Percentiles rank a stretch among this genome's conserved stretches.
These are phyloP conservation scores for Lydus trimaculatus DNA, from an alignment of 2,888 invertebrate genomes.

Conservation along the genomic window DNA sequence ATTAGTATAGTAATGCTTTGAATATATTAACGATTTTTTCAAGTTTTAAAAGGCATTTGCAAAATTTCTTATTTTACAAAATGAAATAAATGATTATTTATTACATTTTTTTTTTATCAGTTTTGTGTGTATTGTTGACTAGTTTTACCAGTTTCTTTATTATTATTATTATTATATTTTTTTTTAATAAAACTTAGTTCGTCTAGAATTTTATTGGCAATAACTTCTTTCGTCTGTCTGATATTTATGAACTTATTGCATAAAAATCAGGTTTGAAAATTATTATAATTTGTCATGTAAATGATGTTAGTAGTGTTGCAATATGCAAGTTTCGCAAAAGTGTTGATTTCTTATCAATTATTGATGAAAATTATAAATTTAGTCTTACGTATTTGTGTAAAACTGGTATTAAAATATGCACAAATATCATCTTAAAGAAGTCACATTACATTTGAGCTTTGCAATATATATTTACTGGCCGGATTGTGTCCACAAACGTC, in stretches of 20 bases:
- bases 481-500: slow-evolving; percentile 49
- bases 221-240: background rate
- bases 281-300: too few species aligned
- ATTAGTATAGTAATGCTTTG: background rate
- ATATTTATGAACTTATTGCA: slow-evolving; percentile 2
- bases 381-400: background rate
- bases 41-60: background rate
- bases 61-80: background rate
- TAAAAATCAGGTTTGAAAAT: background rate
- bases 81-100: slow-evolving; percentile 7
- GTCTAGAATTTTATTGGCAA: slow-evolving; percentile 6
- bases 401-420: slow-evolving; percentile 45
- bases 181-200: too few species aligned
- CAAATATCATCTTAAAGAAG: slow-evolving; percentile 49
- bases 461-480: slow-evolving; percentile 48
- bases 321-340: background rate
- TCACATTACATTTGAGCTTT: slow-evolving; percentile 52
- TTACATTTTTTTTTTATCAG: background rate
- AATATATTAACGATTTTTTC: background rate
- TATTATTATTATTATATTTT: background rate
- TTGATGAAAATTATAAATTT: background rate
- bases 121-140: background rate
- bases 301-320: background rate
- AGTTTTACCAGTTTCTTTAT: slow-evolving; percentile 5
- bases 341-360: background rate